Base-by-base conservation (phyloP, 2,113 vertebrate species). In the Coptodon rendalli region DNA sequence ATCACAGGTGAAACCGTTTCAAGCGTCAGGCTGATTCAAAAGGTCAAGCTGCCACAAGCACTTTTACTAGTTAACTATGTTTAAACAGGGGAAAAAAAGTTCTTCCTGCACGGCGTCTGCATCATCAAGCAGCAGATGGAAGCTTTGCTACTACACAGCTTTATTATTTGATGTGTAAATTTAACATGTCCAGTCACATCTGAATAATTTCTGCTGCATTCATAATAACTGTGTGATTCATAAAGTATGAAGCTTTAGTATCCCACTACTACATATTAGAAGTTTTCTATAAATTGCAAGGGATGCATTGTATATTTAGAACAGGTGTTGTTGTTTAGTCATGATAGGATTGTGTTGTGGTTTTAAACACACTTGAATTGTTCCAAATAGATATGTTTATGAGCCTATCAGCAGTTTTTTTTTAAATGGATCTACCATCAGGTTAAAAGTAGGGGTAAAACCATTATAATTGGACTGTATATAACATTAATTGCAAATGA, bases 41-140 rank as follows among this genome's bases (percentile, higher is more conserved):
- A 95, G 95, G 89, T 94, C 95, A 91, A 88, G 71, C 86, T 93
- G 91, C 88, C 91, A 93, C 84, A 85, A 92, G 86, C 85, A 86
- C 50, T 92, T 92, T 81, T 83, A 66, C 54, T 61, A 22, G 76
- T 89, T 83, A 84, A 85, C 76, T 83, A 79, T 86, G 83, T 89
- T 87, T 86, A 89, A 93, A 92, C 54, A 57, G 80, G 43, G 68
- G 43, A 1, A 63, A 83, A 61, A 83, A 86, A 84, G 59, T 78
- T 78, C 45, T 43, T 34, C 56, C 73, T 71, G 78, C 56, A 68
- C 36, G 43, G 34, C 27, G 19, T 87, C 79, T 87, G 83, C 56
- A 52, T 87, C 36, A 50, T 85, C 66, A 82, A 66, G 50, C 56
- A 79, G 63, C 36, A 78, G 80, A 79, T 76, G 54, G 57, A 90